Evolutionary conservation across 2,888 invertebrate genomes (phyloP), one percentile per base, ranked within the genome.

Genomic region (Papilio protenor): DNA sequence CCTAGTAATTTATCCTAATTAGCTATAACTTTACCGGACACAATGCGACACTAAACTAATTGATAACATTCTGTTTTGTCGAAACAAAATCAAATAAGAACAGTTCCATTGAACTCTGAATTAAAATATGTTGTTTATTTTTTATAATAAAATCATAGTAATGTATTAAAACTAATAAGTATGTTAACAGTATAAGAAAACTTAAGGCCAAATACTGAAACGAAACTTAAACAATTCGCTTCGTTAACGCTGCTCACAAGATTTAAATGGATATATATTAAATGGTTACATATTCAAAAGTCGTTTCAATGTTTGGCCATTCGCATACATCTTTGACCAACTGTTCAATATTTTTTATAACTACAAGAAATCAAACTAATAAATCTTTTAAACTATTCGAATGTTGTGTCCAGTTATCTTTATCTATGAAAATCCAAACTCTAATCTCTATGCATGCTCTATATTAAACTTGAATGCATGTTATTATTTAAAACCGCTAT

Each of bases 341-440:
- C 8, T 6, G 0, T n/a, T 66, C n/a, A 33, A 18, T 18, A 59
- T 12, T 59, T 52, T 49, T 59, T 11, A 33, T 33, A 27, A 64
- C 12, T 40, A 14, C 5, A 45, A 45, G 18, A 21, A 45, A 45
- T 27, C 16, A 2, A 71, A 71, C 71, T 2, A 8, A 52, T 14
- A 52, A 12, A 49, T 1, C 1, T 8, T 12, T 21, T 11, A 11
- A 14, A 71, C 27, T 16, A 27, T 6, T 71, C 40, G n/a, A 61
- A 59, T 45, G 78, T 87, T 88, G 88, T 90, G 87, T 87, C 86
- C 90, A 90, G 89, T 86, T 83, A 81, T 87, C 90, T 90, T 91
- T 87, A 82, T 79, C 91, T 92, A 92, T 86, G 82, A 84, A 90
- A 92, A 90, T 91, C 82, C 87, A 90, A 92, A 90, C 84, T 80